Evolutionary conservation across 2,113 vertebrate species (phyloP).

Genomic region (Catagonus wagneri): DNA sequence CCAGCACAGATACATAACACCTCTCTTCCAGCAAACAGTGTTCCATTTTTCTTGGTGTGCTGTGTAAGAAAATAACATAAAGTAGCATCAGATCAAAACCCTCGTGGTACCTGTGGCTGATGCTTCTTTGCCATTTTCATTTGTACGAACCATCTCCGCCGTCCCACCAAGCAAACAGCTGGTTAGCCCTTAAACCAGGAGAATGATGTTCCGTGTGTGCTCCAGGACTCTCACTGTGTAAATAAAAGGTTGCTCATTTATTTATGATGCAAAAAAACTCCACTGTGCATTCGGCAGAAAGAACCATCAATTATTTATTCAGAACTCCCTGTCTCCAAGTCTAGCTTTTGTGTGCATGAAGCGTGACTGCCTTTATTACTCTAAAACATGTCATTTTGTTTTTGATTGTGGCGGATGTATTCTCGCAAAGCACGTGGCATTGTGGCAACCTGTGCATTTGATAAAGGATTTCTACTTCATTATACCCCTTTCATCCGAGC

Average conservation of each 20-base stretch:
- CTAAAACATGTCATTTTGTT: constrained; percentile 74
- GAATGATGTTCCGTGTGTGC: constrained; percentile 27
- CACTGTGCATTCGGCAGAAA: constrained; percentile 86
- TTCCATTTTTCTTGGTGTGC: constrained; percentile 28
- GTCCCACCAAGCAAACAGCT: constrained; percentile 61
- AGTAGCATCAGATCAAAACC: neutral
- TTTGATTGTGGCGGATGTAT: constrained; percentile 55
- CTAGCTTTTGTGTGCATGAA: constrained; percentile 81
- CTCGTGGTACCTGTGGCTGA: neutral
- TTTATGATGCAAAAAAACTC: constrained; percentile 92
- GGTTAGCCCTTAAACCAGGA: neutral
- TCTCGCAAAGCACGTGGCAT: constrained; percentile 54
- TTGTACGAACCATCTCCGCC: neutral
- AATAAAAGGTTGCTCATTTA: constrained; percentile 91
- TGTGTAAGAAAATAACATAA: constrained; percentile 15
- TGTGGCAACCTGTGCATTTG: neutral
- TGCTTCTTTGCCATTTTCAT: neutral
- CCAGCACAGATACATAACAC: neutral
- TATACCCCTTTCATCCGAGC: neutral
- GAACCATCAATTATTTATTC: constrained; percentile 93
- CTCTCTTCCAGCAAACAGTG: neutral
- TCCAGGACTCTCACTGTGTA: constrained; percentile 81
- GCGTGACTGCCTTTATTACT: constrained; percentile 81
- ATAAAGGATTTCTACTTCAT: neutral
- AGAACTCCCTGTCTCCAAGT: constrained; percentile 85